phyloP scores from a whole-genome alignment of 2,888 invertebrate species.

The Patella pellucida region DNA sequence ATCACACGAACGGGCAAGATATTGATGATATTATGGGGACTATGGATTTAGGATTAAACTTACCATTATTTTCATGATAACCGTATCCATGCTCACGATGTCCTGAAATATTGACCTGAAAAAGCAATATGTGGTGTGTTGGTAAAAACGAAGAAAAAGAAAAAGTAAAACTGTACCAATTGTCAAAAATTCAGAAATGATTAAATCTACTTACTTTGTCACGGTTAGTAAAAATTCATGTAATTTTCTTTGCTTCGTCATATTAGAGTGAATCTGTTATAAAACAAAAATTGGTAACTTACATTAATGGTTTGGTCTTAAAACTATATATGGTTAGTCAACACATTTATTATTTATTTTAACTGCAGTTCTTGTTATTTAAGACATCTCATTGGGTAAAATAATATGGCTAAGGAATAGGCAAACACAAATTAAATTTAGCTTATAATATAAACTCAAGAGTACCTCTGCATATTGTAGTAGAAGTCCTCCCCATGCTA shows the following conservation, averaged over 20 bases:
- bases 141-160: too few relatives aligned
- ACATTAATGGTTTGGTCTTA: too few relatives aligned
- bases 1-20: neutral
- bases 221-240: constrained; percentile 85
- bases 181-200: too few relatives aligned
- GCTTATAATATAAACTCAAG: neutral
- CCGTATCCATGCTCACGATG: constrained; percentile 85
- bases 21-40: neutral
- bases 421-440: neutral
- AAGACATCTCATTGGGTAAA: too few relatives aligned
- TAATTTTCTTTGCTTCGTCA: constrained; percentile 80
- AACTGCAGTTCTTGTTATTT: too few relatives aligned
- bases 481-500: constrained; percentile 77
- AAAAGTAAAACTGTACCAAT: too few relatives aligned
- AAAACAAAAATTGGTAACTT: constrained; percentile 13
- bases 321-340: too few relatives aligned
- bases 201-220: constrained; percentile 78
- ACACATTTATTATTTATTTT: too few relatives aligned
- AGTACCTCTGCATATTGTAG: constrained; percentile 78
- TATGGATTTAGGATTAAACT: constrained; percentile 27
- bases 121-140: constrained; percentile 34
- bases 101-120: constrained; percentile 88
- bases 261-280: constrained; percentile 76
- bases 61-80: constrained; percentile 85
- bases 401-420: too few relatives aligned